These are phyloP conservation scores for Pogonomyrmex barbatus DNA, from an alignment of 1,140 invertebrate species.

Conservation along the genomic window DNA sequence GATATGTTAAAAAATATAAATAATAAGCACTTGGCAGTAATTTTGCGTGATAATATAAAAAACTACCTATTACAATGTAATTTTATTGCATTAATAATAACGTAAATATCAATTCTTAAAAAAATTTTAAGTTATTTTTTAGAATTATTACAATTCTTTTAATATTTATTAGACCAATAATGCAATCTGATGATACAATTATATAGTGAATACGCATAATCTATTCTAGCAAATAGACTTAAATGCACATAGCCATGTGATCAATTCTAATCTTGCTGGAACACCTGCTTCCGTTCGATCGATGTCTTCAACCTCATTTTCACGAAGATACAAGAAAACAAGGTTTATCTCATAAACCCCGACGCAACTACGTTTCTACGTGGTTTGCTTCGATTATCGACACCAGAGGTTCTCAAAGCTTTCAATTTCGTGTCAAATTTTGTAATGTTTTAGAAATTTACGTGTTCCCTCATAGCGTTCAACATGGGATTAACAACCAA, in stretches of 20 bases:
- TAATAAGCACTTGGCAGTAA: neutral
- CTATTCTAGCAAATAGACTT: conserved; percentile 3
- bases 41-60: neutral
- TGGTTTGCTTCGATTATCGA: conserved; percentile 46
- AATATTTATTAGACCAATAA: neutral
- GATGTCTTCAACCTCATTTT: conserved; percentile 47
- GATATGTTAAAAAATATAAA: neutral
- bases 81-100: neutral
- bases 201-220: neutral
- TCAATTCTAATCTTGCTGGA: conserved; percentile 39
- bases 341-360: conserved; percentile 29
- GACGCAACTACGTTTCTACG: conserved; percentile 18
- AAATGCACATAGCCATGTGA: conserved; percentile 29
- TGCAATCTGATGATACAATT: neutral
- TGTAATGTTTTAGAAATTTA: conserved; percentile 20
- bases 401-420: conserved; percentile 26
- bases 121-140: neutral
- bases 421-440: conserved; percentile 11
- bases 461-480: neutral
- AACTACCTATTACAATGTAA: neutral
- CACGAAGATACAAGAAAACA: conserved; percentile 38
- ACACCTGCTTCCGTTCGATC: conserved; percentile 52
- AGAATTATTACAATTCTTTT: neutral
- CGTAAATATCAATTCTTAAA: neutral
- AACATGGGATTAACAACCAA: conserved; percentile 2